Percentiles rank a stretch among this genome's conserved stretches.
phyloP scores from a whole-genome alignment of 2,888 invertebrate species.

The Tetragonula carbonaria region DNA sequence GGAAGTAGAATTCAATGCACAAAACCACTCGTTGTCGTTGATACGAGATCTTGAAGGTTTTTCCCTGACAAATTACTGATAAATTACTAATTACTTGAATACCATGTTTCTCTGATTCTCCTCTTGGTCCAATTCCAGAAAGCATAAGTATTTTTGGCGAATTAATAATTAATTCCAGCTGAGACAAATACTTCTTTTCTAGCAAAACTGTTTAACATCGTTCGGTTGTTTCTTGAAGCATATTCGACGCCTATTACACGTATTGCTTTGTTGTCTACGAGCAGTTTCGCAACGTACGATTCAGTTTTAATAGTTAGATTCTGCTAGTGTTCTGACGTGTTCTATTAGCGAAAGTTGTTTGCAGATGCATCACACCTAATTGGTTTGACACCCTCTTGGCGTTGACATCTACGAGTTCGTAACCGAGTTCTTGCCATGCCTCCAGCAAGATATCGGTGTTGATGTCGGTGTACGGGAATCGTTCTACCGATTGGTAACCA shows the following conservation, averaged over 20 bases:
- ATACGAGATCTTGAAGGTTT: slow-evolving; percentile 85
- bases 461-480: no score
- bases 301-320: slow-evolving; percentile 83
- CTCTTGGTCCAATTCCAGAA: slow-evolving; percentile 80
- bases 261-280: slow-evolving; percentile 84
- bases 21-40: slow-evolving; percentile 44
- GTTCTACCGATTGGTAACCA: slow-evolving; percentile 84
- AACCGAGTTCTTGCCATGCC: slow-evolving; percentile 83
- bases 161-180: slow-evolving; percentile 83
- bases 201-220: slow-evolving; percentile 77
- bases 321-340: slow-evolving; percentile 85
- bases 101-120: no score
- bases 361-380: slow-evolving; percentile 87
- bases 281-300: slow-evolving; percentile 84
- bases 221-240: slow-evolving; percentile 72
- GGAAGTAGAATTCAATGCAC: no score
- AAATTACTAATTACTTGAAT: no score
- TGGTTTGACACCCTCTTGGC: slow-evolving; percentile 82
- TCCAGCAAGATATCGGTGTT: no score
- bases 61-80: no score
- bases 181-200: slow-evolving; percentile 84
- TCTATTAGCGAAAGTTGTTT: slow-evolving; percentile 82
- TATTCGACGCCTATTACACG: slow-evolving; percentile 77
- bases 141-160: slow-evolving; percentile 80
- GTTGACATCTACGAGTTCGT: slow-evolving; percentile 76